Base-by-base conservation (phyloP, 2,888 invertebrate genomes). In the Fragum sueziense region DNA sequence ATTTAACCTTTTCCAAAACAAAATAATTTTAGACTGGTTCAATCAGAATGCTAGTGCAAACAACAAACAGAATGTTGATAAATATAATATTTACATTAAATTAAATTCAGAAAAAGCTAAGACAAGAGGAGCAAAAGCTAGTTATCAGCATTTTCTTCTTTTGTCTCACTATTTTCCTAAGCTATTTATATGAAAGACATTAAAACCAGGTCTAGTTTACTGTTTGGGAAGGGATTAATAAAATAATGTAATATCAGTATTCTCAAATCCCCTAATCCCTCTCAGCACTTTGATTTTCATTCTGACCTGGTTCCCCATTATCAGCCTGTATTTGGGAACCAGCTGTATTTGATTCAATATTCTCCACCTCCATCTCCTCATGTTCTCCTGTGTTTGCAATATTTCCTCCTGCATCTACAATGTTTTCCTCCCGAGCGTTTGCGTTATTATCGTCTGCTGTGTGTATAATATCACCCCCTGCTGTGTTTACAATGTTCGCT, bases 291-390 rank as follows among this genome's bases (percentile, higher is more conserved):
- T 47, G 47, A 47, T 47, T 47, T 14, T 47, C 47, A 47, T 47
- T 47, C n/a, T 4, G 47, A 47, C 17, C n/a, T 14, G 47, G 47
- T 47, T 47, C 47, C 47, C 47, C 17, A 14, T 47, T 47, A 9
- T 14, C 47, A 47, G 47, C 17, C 3, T 47, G 47, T 47, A 14
- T 47, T 47, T 47, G 47, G n/a, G 47, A 47, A 1, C 65, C 41
- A 41, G 41, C 41, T 41, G 22, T 34, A 41, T 65, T 65, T 22
- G 65, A 65, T 41, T 65, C 41, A 22, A 65, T 41, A 70, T 62
- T 75, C 17, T 75, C 75, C n/a, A 70, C 70, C n/a, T 70, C 75
- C 62, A 41, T 62, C 29, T 73, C 77, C n/a, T 75, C 75, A 27
- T 27, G 33, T 31, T 34, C 61, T 33, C n/a, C 62, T n/a, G 61